Percentiles rank a stretch among this genome's conserved stretches.
phyloP scores from a whole-genome alignment of 2,888 invertebrate species.

The Eupithecia pulchellata region DNA sequence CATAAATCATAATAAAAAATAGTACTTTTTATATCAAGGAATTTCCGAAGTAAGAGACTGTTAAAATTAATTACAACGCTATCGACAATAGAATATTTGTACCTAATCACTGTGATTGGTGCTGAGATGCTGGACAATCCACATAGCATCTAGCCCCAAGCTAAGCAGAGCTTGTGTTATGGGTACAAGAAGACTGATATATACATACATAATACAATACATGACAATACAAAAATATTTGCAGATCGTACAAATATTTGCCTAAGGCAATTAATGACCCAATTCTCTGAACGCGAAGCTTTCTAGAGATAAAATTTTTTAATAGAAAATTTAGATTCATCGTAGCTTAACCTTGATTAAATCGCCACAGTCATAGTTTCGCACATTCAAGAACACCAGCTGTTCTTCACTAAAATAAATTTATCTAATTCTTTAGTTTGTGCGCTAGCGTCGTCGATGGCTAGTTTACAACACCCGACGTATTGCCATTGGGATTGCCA shows the following conservation, averaged over 20 bases:
- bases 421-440: slow-evolving; percentile 44
- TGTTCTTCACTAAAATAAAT: slow-evolving; percentile 35
- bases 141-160: too few relatives aligned
- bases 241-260: too few relatives aligned
- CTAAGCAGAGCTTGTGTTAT: too few relatives aligned
- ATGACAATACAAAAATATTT: too few relatives aligned
- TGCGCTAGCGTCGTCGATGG: too few relatives aligned
- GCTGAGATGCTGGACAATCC: too few relatives aligned
- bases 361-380: slow-evolving; percentile 18
- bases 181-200: too few relatives aligned
- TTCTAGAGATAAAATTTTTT: slow-evolving; percentile 15
- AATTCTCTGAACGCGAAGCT: slow-evolving; percentile 13
- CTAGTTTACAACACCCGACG: slow-evolving; percentile 48
- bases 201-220: too few relatives aligned
- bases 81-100: too few relatives aligned
- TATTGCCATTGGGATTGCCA: slow-evolving; percentile 34
- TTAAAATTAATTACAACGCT: background rate
- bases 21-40: background rate
- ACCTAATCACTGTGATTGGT: too few relatives aligned
- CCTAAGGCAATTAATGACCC: slow-evolving; percentile 30
- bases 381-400: slow-evolving; percentile 28
- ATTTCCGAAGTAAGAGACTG: background rate
- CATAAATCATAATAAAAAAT: background rate
- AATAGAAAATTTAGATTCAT: slow-evolving; percentile 17
- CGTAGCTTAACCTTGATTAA: slow-evolving; percentile 33